Conservation (phyloP, 2,888 invertebrate species). For the Heliconius ismenius region DNA sequence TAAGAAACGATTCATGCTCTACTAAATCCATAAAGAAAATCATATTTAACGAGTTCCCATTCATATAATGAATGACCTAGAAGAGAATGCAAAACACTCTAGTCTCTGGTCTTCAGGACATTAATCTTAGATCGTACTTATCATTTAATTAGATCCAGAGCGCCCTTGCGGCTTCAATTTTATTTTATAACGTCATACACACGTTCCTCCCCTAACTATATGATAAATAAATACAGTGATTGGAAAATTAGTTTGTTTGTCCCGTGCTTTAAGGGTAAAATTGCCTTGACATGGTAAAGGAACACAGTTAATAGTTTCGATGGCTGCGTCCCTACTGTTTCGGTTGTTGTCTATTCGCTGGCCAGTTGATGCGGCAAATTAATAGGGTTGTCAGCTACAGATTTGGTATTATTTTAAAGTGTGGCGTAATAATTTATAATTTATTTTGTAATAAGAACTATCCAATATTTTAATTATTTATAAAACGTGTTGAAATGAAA, state of each 20-base stretch:
- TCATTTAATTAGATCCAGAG: constrained; percentile 81
- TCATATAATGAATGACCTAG: constrained; percentile 40
- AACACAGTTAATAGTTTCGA: constrained; percentile 52
- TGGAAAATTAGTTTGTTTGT: constrained; percentile 44
- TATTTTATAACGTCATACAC: constrained; percentile 82
- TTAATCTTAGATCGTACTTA: constrained; percentile 79
- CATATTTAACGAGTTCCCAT: constrained; percentile 33
- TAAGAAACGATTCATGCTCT: constrained; percentile 28
- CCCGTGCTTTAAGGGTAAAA: constrained; percentile 49
- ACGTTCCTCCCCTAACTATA: constrained; percentile 72
- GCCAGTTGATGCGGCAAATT: constrained; percentile 71
- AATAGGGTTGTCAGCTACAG: constrained; percentile 58
- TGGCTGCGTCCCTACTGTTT: constrained; percentile 61
- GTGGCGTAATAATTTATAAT: not conserved
- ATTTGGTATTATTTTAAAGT: constrained; percentile 5
- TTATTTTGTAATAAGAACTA: not conserved
- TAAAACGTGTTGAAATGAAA: too few species aligned
- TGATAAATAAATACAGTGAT: constrained; percentile 47
- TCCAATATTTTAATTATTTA: too few species aligned
- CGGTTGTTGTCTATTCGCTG: constrained; percentile 66
- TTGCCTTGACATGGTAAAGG: constrained; percentile 45
- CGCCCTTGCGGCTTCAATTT: constrained; percentile 78
- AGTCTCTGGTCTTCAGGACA: constrained; percentile 68
- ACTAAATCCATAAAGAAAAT: constrained; percentile 33
- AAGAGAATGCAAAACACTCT: constrained; percentile 48